Conservation (phyloP, 2,113 vertebrate species). For the Chaetorhynchus papuensis region DNA sequence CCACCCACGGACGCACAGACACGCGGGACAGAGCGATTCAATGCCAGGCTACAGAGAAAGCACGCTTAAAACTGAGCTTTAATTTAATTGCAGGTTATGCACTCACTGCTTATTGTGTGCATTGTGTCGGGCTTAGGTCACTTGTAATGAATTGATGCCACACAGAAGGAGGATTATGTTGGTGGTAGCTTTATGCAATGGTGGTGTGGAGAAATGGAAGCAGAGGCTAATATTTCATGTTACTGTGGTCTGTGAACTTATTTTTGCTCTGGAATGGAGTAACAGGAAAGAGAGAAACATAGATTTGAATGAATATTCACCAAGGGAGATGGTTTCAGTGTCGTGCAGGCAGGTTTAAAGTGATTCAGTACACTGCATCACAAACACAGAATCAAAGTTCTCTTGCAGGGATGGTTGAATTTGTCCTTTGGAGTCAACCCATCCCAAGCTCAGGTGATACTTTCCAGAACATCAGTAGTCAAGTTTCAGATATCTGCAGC, state of each 20-base stretch:
- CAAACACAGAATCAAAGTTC: background rate
- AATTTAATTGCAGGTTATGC: background rate
- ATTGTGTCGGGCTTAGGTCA: background rate
- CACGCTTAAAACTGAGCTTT: rapidly evolving
- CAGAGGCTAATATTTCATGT: background rate
- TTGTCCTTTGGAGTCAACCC: background rate
- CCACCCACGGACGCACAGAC: rapidly evolving
- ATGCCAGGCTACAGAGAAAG: background rate
- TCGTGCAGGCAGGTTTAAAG: background rate
- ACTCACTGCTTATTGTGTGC: background rate
- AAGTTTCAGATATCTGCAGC: background rate
- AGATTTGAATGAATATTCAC: background rate
- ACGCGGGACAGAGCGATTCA: rapidly evolving
- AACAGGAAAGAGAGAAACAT: background rate
- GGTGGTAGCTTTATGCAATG: background rate
- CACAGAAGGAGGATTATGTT: background rate
- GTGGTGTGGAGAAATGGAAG: background rate
- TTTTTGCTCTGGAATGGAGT: background rate
- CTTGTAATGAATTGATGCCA: background rate
- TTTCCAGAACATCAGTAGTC: background rate
- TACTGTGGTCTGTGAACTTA: background rate
- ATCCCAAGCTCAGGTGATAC: background rate
- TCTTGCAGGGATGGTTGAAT: background rate
- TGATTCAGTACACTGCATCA: background rate
- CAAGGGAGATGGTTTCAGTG: background rate